Evolutionary conservation across 2,797 vertebrate species (phyloP).

Genomic region (Chelidonichthys spinosus): DNA sequence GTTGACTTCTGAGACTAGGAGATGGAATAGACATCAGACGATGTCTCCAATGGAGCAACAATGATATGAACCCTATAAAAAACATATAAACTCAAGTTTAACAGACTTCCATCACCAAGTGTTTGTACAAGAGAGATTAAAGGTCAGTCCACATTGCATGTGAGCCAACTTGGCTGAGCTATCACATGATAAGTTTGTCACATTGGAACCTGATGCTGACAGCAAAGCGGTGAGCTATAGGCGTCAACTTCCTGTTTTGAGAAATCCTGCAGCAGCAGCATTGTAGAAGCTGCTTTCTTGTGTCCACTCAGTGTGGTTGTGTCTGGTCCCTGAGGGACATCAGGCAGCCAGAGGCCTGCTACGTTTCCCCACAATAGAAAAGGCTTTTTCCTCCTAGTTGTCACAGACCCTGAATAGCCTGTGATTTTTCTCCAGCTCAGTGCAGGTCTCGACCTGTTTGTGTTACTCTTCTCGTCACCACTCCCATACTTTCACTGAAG

Average conservation of each 20-base stretch:
- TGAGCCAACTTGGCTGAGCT: not conserved
- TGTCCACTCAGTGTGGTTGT: not conserved
- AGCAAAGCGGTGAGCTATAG: no score
- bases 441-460: conserved; percentile 38
- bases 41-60: no score
- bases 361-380: not conserved
- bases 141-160: conserved; percentile 5
- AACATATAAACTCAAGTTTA: not conserved
- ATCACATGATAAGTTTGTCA: not conserved
- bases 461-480: not conserved
- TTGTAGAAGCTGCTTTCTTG: not conserved
- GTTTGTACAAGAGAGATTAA: not conserved
- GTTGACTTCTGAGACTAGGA: no score
- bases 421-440: not conserved
- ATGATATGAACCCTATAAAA: no score
- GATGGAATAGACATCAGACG: no score
- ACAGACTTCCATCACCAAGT: not conserved
- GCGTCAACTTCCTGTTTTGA: no score
- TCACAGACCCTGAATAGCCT: not conserved
- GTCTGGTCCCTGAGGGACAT: not conserved
- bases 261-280: not conserved
- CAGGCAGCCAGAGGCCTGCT: not conserved
- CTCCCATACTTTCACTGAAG: not conserved
- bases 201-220: not conserved
- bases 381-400: not conserved